phyloP scores from a whole-genome alignment of 2,113 vertebrate genomes.

The Corydoras sp. region DNA sequence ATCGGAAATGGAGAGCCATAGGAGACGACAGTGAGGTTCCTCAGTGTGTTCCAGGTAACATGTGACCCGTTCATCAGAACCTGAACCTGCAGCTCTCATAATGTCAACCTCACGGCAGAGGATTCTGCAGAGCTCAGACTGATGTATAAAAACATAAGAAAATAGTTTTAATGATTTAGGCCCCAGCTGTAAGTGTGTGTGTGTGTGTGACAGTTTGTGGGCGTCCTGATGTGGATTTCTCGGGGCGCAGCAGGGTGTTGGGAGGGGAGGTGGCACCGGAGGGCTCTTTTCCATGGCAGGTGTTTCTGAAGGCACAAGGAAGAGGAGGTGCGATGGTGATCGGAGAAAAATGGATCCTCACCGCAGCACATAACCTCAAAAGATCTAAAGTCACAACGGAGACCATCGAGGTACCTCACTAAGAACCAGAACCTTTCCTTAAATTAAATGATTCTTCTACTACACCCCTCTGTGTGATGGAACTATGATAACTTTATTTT shows the following conservation, averaged over 20 bases:
- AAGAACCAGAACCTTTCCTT: not conserved
- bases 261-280: conserved; percentile 39
- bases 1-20: conserved; percentile 54
- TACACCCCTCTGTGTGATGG: not conserved
- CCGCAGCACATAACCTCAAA: conserved; percentile 33
- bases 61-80: not conserved
- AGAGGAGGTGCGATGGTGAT: conserved; percentile 36
- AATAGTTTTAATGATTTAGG: too few relatives aligned
- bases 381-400: not conserved
- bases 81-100: too few relatives aligned
- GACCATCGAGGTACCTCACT: not conserved
- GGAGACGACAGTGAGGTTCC: conserved; percentile 35
- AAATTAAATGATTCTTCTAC: not conserved
- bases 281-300: conserved; percentile 63
- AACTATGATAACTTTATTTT: not conserved
- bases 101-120: too few relatives aligned
- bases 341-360: conserved; percentile 38
- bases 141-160: too few relatives aligned
- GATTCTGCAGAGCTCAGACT: too few relatives aligned
- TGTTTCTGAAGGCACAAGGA: not conserved
- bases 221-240: not conserved
- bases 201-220: conserved; percentile 24
- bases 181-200: conserved; percentile 6
- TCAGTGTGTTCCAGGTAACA: conserved; percentile 58
- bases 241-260: conserved; percentile 37